These are phyloP conservation scores for Latheticus oryzae DNA, from an alignment of 2,888 invertebrate genomes.

Conservation along the genomic window DNA sequence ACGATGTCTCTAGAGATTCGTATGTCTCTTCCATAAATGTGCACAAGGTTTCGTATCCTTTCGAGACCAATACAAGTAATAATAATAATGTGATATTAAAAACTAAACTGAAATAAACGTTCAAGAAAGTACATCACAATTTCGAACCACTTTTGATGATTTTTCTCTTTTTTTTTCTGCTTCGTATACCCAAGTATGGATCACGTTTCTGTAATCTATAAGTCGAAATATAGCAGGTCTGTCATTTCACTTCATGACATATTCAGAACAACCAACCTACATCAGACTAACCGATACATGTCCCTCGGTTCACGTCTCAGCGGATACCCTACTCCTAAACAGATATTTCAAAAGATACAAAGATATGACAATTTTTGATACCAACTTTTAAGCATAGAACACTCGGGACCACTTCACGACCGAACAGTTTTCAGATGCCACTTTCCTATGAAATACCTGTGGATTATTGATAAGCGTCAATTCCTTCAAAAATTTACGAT, in stretches of 20 bases:
- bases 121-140: conserved; percentile 28
- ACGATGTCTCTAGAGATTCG: conserved; percentile 45
- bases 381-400: conserved; percentile 39
- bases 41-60: too few species aligned
- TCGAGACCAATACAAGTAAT: conserved; percentile 25
- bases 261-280: conserved; percentile 59
- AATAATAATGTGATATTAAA: conserved; percentile 34
- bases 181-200: conserved; percentile 28
- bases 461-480: conserved; percentile 36
- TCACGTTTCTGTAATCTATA: conserved; percentile 37
- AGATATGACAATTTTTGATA: conserved; percentile 43
- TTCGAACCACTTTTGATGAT: conserved; percentile 23
- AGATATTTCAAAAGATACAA: conserved; percentile 41
- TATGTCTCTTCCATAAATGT: too few species aligned
- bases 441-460: conserved; percentile 31
- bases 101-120: conserved; percentile 11
- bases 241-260: conserved; percentile 56
- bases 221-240: conserved; percentile 33
- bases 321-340: conserved; percentile 37
- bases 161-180: conserved; percentile 20
- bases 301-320: conserved; percentile 29
- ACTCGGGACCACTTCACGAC: conserved; percentile 35
- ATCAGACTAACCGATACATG: conserved; percentile 50
- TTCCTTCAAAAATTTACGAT: conserved; percentile 26
- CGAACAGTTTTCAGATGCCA: conserved; percentile 34